Evolutionary conservation across 2,113 vertebrate species (phyloP), one percentile per base, ranked within the genome.

Genomic region (Nothobranchius kuhntae): DNA sequence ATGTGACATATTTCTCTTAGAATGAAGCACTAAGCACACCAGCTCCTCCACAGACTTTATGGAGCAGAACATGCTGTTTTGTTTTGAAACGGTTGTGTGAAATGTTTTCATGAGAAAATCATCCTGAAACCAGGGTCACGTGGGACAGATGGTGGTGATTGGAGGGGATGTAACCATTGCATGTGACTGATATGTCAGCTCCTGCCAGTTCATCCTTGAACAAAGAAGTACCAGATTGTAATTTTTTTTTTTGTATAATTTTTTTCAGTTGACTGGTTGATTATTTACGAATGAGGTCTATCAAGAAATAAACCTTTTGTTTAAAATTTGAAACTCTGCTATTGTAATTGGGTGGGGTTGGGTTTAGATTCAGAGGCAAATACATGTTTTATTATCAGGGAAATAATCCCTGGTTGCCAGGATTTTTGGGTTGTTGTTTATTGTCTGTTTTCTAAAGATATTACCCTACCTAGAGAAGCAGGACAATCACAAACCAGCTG

Each of bases 221-320:
- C 30, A 30, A 90, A 86, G 65, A 36, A 24, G 73, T 79, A 81
- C 85, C 81, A 89, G 84, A 83, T 86, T 38, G 84, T 95, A 93
- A 9, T 10, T 57, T 91, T 94, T 90, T 84, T 90, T 91, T 26
- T 90, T 89, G 21, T 21, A 21, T 21, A 21, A 21, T 87, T 84
- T 93, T 30, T 30, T 30, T 30, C 30, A 4, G 2, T 30, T 91
- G 77, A 87, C 89, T 91, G 90, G 69, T 89, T 75, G 82, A 79
- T 80, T 87, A 83, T 93, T 92, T 92, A 89, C 80, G 90, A 93
- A 88, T 91, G 68, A 85, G 64, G 61, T 94, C 92, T 93, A 91
- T 94, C 80, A 91, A 90, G 83, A 91, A 94, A 94, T 95, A 95
- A 95, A 95, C 90, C 87, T 92, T 82, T 89, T 82, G 89, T 2